phyloP scores from a whole-genome alignment of 2,113 vertebrate species.

The Calidris pygmaea region DNA sequence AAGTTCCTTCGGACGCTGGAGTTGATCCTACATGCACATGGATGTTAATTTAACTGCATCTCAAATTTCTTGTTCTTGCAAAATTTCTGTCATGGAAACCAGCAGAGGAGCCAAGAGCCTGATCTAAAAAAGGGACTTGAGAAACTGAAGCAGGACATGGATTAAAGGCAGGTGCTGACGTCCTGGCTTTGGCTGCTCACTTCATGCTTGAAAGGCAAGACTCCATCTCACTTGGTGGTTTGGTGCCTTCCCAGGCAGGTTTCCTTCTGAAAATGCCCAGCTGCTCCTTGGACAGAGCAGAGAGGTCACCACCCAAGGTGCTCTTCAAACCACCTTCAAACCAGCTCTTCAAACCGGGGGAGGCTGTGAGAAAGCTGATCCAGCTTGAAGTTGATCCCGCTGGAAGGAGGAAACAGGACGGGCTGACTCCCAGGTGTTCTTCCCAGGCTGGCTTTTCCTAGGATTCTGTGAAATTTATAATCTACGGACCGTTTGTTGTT shows the following conservation, averaged over 20 bases:
- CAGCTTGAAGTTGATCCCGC: neutral
- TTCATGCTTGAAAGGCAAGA: neutral
- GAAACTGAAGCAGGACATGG: neutral
- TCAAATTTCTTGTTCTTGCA: neutral
- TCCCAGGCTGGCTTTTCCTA: neutral
- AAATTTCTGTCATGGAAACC: neutral
- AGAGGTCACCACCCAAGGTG: neutral
- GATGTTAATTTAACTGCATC: neutral
- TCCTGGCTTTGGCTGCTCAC: too few species aligned
- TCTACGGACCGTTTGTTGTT: neutral
- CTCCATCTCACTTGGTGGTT: neutral
- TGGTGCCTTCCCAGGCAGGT: neutral
- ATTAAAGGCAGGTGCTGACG: neutral
- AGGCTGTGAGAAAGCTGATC: neutral
- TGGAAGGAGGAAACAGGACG: neutral
- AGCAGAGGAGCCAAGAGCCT: neutral
- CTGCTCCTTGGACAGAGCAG: neutral
- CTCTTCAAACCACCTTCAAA: neutral
- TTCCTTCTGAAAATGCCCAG: neutral
- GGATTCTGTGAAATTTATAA: neutral
- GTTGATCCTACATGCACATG: fast-evolving
- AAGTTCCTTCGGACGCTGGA: neutral
- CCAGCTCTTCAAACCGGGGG: neutral
- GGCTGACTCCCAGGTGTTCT: neutral
- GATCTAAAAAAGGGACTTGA: neutral